Percentiles rank a stretch among this genome's conserved stretches.
phyloP scores from a whole-genome alignment of 2,888 invertebrate genomes.

The Baronia brevicornis region DNA sequence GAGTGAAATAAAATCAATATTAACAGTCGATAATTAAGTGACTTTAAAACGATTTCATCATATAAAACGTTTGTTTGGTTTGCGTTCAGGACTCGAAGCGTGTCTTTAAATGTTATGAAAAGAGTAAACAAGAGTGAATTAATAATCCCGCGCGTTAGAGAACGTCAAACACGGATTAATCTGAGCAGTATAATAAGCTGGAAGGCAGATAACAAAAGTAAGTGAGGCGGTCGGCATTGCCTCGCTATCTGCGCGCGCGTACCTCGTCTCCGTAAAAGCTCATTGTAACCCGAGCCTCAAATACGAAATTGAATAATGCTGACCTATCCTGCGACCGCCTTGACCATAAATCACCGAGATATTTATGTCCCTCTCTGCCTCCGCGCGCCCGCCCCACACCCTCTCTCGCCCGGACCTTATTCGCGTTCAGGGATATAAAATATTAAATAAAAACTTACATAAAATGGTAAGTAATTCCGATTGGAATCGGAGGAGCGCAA shows the following conservation, averaged over 20 bases:
- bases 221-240: constrained; percentile 43
- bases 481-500: constrained; percentile 54
- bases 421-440: constrained; percentile 66
- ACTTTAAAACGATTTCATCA: constrained; percentile 54
- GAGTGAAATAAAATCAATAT: constrained; percentile 66
- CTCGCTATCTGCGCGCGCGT: constrained; percentile 56
- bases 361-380: constrained; percentile 69
- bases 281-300: constrained; percentile 73
- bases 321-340: constrained; percentile 75
- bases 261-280: constrained; percentile 69
- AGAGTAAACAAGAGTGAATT: constrained; percentile 11
- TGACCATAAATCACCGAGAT: constrained; percentile 72
- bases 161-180: constrained; percentile 37
- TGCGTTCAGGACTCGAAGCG: no score
- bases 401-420: constrained; percentile 44
- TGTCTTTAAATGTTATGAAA: constrained; percentile 18
- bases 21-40: constrained; percentile 73
- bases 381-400: constrained; percentile 41
- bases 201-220: constrained; percentile 51
- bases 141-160: constrained; percentile 17
- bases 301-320: constrained; percentile 76
- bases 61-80: constrained; percentile 50
- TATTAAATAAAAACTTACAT: constrained; percentile 72
- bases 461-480: constrained; percentile 69
- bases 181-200: constrained; percentile 45